Conservation (phyloP, 2,888 invertebrate genomes). For the Chrysodeixis includens region DNA sequence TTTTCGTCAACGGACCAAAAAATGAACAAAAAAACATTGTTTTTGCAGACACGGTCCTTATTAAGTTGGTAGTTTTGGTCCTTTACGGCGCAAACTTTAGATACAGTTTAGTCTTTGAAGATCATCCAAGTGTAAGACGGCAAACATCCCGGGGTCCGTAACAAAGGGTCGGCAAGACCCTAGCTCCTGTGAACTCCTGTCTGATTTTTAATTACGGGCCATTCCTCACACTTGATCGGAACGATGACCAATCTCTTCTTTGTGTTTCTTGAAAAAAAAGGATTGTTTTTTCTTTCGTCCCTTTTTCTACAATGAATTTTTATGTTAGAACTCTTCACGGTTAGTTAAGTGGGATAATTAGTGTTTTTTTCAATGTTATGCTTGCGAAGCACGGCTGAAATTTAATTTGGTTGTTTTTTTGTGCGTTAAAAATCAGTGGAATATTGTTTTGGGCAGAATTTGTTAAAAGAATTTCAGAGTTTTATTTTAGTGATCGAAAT, state of each 20-base stretch:
- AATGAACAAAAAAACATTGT: constrained; percentile 27
- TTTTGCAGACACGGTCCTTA: constrained; percentile 31
- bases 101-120: constrained; percentile 72
- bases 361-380: constrained; percentile 70
- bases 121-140: constrained; percentile 73
- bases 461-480: constrained; percentile 23
- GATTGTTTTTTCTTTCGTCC: constrained; percentile 76
- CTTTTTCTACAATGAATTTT: constrained; percentile 70
- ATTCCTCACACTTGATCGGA: constrained; percentile 85
- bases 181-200: constrained; percentile 76
- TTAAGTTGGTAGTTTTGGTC: constrained; percentile 50
- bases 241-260: constrained; percentile 80
- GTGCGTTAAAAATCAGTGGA: constrained; percentile 39
- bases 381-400: constrained; percentile 56
- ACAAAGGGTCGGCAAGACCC: constrained; percentile 70
- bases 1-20: constrained; percentile 21
- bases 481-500: constrained; percentile 21
- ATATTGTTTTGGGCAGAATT: constrained; percentile 48
- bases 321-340: constrained; percentile 79
- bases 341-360: constrained; percentile 85
- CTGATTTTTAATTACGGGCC: constrained; percentile 87
- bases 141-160: constrained; percentile 71
- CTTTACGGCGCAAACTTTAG: constrained; percentile 67
- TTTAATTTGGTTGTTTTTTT: constrained; percentile 60
- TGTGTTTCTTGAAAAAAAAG: constrained; percentile 83